These are phyloP conservation scores for Panthera uncia DNA, from an alignment of 2,113 vertebrate species.

Conservation along the genomic window DNA sequence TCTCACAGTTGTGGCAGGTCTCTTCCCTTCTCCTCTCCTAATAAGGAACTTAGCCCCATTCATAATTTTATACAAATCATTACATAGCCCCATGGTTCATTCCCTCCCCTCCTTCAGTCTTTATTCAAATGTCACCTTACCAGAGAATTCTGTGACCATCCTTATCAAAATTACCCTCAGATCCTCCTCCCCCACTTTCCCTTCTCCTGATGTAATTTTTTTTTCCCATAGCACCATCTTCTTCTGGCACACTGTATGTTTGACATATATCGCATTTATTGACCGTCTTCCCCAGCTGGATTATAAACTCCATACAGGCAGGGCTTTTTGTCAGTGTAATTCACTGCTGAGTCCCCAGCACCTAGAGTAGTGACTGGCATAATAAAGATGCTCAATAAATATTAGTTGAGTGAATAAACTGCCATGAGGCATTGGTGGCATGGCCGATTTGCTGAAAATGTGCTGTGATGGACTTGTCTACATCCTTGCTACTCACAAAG, in stretches of 20 bases:
- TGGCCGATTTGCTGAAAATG: background rate
- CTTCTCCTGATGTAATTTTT: background rate
- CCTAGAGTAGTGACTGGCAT: background rate
- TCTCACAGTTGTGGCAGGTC: background rate
- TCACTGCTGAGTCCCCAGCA: background rate
- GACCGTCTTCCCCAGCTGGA: background rate
- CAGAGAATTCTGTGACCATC: background rate
- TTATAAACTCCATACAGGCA: background rate
- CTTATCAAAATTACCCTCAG: background rate
- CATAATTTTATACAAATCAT: background rate
- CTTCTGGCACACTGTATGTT: background rate
- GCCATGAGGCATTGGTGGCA: background rate
- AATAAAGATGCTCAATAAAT: background rate
- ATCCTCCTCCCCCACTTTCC: background rate
- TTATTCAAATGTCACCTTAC: background rate
- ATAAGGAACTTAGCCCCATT: background rate
- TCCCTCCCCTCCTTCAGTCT: background rate
- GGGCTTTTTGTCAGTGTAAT: background rate
- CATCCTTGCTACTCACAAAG: background rate
- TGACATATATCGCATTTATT: background rate
- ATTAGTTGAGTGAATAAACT: background rate
- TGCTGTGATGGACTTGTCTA: background rate
- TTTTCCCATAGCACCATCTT: background rate
- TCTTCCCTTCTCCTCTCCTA: slow-evolving; percentile 4
- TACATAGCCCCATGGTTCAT: background rate